Evolutionary conservation across 2,797 vertebrate genomes (phyloP).

Genomic region (Pseudomugil gertrudae): DNA sequence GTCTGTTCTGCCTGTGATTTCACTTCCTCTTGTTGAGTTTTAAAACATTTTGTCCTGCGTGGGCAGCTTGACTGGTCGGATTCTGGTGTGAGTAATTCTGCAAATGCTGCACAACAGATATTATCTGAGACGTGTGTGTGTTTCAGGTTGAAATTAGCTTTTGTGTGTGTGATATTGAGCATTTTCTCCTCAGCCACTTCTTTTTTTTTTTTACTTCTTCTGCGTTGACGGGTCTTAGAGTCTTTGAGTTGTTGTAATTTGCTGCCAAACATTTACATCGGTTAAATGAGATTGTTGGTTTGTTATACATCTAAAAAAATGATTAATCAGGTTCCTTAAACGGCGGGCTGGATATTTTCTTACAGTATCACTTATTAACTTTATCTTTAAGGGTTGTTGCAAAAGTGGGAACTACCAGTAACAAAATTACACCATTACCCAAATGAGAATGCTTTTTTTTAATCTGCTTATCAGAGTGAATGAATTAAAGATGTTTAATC

Average conservation of each 20-base stretch:
- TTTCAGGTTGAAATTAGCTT: slow-evolving; percentile 19
- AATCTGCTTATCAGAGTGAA: neutral
- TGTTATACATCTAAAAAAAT: slow-evolving; percentile 11
- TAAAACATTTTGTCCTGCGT: slow-evolving; percentile 38
- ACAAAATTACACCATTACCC: slow-evolving; percentile 6
- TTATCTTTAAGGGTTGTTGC: slow-evolving; percentile 1
- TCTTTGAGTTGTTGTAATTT: slow-evolving; percentile 4
- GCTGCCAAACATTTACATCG: slow-evolving; percentile 11
- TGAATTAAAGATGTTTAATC: neutral
- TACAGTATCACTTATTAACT: neutral
- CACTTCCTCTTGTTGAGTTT: slow-evolving; percentile 50
- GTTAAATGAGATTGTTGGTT: neutral
- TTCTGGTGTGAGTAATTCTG: slow-evolving; percentile 32
- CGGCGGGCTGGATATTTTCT: neutral
- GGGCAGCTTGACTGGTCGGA: slow-evolving; percentile 16
- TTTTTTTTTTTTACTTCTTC: neutral
- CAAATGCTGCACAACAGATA: slow-evolving; percentile 3
- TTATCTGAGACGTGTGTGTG: slow-evolving; percentile 9
- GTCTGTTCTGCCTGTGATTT: slow-evolving; percentile 56
- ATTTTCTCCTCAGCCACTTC: neutral
- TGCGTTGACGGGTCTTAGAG: slow-evolving; percentile 4
- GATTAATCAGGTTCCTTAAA: slow-evolving; percentile 15
- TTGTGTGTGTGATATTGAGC: slow-evolving; percentile 28
- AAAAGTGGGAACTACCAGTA: slow-evolving; percentile 7
- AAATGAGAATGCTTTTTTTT: neutral